phyloP scores from a whole-genome alignment of 2,888 invertebrate species.

The Lochmaea capreae region DNA sequence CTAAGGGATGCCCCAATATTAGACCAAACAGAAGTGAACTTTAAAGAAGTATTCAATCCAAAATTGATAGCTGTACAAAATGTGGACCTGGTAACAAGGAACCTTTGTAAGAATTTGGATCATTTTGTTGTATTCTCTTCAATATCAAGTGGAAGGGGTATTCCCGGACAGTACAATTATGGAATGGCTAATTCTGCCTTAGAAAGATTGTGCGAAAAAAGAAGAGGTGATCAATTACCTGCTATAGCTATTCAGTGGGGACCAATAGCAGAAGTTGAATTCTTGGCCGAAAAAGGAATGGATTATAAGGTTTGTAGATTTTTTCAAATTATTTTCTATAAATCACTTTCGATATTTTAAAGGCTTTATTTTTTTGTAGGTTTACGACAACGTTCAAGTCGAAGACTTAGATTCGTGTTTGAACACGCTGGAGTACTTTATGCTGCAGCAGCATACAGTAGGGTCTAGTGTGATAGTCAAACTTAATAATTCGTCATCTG shows the following conservation, averaged over 20 bases:
- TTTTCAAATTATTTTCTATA: not conserved
- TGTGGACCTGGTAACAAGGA: constrained; percentile 69
- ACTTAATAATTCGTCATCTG: constrained; percentile 12
- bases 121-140: constrained; percentile 55
- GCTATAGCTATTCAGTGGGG: constrained; percentile 55
- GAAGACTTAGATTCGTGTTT: constrained; percentile 47
- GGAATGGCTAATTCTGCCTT: constrained; percentile 54
- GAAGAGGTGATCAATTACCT: constrained; percentile 48
- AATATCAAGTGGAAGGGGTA: constrained; percentile 51
- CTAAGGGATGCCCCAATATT: constrained; percentile 69
- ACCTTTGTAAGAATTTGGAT: constrained; percentile 62
- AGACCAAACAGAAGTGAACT: constrained; percentile 68
- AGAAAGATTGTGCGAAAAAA: constrained; percentile 52
- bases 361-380: constrained; percentile 22
- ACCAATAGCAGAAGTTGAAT: constrained; percentile 52
- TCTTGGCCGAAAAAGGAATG: constrained; percentile 32
- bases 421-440: constrained; percentile 45
- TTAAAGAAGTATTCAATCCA: constrained; percentile 68
- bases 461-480: constrained; percentile 43
- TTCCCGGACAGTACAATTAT: constrained; percentile 53
- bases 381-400: constrained; percentile 32
- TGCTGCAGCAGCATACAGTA: constrained; percentile 44
- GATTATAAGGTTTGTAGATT: constrained; percentile 38
- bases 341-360: not conserved
- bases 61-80: constrained; percentile 72